Percentiles rank a stretch among this genome's conserved stretches.
Conservation (phyloP, 2,113 vertebrate species). For the Triplophysa dalaica region DNA sequence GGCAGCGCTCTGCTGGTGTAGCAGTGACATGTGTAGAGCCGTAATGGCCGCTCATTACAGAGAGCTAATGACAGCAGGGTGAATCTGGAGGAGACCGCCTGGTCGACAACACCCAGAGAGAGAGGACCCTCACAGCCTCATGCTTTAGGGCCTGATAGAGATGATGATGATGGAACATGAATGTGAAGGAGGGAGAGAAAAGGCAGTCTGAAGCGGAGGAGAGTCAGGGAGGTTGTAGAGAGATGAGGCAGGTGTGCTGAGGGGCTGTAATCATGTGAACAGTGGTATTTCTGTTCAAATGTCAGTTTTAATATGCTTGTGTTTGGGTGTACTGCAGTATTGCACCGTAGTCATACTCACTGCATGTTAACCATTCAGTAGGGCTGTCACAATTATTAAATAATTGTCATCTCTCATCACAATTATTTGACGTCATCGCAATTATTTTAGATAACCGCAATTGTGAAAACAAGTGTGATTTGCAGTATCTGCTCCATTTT, state of each 20-base stretch:
- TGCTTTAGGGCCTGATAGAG: conserved; percentile 40
- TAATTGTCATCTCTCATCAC: too few species aligned
- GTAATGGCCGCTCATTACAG: conserved; percentile 47
- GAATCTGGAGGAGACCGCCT: conserved; percentile 36
- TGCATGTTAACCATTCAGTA: neutral
- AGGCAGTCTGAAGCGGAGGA: conserved; percentile 7
- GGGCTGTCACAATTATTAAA: too few species aligned
- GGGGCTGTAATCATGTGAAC: conserved; percentile 14
- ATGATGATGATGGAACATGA: conserved; percentile 2
- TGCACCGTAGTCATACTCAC: conserved; percentile 8
- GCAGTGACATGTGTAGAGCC: conserved; percentile 24
- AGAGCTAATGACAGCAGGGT: conserved; percentile 38
- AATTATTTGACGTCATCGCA: too few species aligned
- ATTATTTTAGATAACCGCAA: too few species aligned
- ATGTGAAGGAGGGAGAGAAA: conserved; percentile 11
- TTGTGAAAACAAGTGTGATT: too few species aligned
- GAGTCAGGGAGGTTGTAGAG: neutral
- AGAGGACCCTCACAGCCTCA: conserved; percentile 37
- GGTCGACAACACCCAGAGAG: conserved; percentile 6
- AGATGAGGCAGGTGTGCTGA: neutral
- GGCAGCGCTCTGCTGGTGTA: conserved; percentile 32
- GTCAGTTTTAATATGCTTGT: conserved; percentile 42
- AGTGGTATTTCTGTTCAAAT: conserved; percentile 43
- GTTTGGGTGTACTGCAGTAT: conserved; percentile 32
- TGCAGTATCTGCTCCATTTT: too few species aligned